A percentile compares a stretch with the other conserved stretches of the same genome.
Conservation (phyloP, 2,113 vertebrate species). For the Burhinus oedicnemus region DNA sequence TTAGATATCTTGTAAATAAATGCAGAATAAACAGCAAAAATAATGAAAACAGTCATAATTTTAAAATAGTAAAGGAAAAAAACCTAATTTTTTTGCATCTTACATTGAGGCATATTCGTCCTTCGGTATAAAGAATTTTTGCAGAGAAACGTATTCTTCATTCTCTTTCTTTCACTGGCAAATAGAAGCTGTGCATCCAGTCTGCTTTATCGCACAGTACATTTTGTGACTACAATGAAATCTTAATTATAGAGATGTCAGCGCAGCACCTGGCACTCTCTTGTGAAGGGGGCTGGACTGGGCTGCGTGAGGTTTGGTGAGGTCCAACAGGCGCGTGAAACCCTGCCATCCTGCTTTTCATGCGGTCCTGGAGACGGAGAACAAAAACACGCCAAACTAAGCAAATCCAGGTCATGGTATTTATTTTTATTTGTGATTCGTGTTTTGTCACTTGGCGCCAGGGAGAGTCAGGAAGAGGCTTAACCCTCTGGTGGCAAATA, state of each 20-base stretch:
- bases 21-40: not conserved
- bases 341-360: not conserved
- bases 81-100: accelerated
- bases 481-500: not conserved
- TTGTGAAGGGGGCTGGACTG: not conserved
- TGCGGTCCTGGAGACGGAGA: not conserved
- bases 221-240: not conserved
- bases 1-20: not conserved
- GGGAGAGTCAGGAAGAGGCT: not conserved
- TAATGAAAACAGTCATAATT: not conserved
- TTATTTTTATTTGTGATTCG: not conserved
- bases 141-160: not conserved
- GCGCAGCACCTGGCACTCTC: not conserved
- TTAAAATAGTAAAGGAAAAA: not conserved
- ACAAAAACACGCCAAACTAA: accelerated
- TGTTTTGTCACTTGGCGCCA: not conserved
- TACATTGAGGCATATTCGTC: not conserved
- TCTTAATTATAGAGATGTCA: not conserved
- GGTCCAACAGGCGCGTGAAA: not conserved
- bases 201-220: not conserved
- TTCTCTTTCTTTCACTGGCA: not conserved
- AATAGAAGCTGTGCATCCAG: not conserved
- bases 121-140: not conserved
- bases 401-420: not conserved
- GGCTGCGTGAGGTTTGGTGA: not conserved